Evolutionary conservation across 2,888 invertebrate genomes (phyloP).

Genomic region (Baronia brevicornis): DNA sequence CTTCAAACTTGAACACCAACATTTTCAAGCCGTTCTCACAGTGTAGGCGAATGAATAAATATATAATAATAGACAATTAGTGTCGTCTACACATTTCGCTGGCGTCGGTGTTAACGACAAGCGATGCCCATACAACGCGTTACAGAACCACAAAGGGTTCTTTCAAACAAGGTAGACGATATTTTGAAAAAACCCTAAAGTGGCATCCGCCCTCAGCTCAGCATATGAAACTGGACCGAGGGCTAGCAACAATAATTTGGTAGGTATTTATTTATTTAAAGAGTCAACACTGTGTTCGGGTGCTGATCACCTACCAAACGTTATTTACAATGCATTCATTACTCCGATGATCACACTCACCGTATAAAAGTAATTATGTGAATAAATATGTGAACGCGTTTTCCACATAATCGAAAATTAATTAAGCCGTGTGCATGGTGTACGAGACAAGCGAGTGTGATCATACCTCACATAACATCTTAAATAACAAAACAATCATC

Average conservation of each 20-base stretch:
- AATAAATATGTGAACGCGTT: conserved; percentile 14
- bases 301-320: conserved; percentile 62
- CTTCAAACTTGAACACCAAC: conserved; percentile 19
- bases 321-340: conserved; percentile 71
- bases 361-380: conserved; percentile 26
- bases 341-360: conserved; percentile 45
- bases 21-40: conserved; percentile 26
- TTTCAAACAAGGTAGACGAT: neutral
- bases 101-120: conserved; percentile 70
- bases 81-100: conserved; percentile 42
- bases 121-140: conserved; percentile 71
- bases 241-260: conserved; percentile 45
- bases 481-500: conserved; percentile 62
- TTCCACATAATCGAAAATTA: conserved; percentile 7
- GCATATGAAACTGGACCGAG: conserved; percentile 24
- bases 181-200: conserved; percentile 30
- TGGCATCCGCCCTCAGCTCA: conserved; percentile 19
- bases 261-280: conserved; percentile 48
- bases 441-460: conserved; percentile 37
- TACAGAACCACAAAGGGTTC: conserved; percentile 25
- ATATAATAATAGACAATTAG: conserved; percentile 20
- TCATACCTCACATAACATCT: conserved; percentile 42
- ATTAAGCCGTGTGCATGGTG: conserved; percentile 39
- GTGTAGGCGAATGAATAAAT: conserved; percentile 20
- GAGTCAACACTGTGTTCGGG: conserved; percentile 48